These are phyloP conservation scores for Epinotia ramella DNA, from an alignment of 2,888 invertebrate genomes.

Conservation along the genomic window DNA sequence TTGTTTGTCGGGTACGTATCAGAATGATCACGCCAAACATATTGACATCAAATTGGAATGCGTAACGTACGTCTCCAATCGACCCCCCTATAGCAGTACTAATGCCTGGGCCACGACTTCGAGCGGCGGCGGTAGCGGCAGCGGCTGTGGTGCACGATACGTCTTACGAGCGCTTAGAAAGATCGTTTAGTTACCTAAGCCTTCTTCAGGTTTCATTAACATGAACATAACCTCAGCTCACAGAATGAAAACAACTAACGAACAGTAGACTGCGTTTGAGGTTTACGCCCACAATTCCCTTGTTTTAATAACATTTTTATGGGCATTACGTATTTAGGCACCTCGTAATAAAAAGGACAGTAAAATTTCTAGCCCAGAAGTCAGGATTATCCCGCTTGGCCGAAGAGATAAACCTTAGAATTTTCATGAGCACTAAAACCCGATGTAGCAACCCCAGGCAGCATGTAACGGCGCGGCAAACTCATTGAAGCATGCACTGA, in stretches of 20 bases:
- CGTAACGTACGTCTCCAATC: neutral
- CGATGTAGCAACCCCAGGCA: conserved; percentile 13
- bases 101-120: no score
- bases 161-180: no score
- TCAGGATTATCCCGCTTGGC: conserved; percentile 14
- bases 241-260: neutral
- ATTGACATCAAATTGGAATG: neutral
- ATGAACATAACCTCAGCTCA: no score
- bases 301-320: conserved; percentile 28
- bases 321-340: conserved; percentile 21
- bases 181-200: neutral
- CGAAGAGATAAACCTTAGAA: conserved; percentile 29
- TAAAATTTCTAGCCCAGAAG: conserved; percentile 38
- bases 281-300: neutral
- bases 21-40: neutral
- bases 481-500: conserved; percentile 34
- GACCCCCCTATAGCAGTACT: neutral
- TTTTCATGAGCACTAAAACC: conserved; percentile 42
- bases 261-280: conserved; percentile 1
- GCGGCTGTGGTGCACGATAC: no score
- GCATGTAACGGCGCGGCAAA: conserved; percentile 20
- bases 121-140: no score
- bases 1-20: no score
- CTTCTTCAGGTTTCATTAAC: neutral
- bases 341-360: conserved; percentile 25